Evolutionary conservation across 2,113 vertebrate genomes (phyloP), one percentile per base, ranked within the genome.

Genomic region (Petrocephalus microphthalmus): DNA sequence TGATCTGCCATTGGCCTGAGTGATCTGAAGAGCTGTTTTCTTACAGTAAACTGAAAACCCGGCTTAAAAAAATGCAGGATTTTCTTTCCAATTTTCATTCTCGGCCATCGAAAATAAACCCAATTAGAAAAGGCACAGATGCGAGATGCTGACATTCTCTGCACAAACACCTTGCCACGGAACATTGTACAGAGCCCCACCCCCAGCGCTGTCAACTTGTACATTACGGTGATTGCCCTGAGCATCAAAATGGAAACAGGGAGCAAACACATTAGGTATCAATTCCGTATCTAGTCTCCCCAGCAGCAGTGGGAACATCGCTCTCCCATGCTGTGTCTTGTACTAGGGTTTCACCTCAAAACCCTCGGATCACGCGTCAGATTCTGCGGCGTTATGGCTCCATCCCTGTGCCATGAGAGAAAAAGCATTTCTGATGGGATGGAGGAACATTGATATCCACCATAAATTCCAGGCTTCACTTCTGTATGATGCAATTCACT

Each of bases 151-250:
- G 33, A 81, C 52, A 88, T 53, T 81, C 53, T 84, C 82, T 54
- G 45, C 87, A 19, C 20, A 60, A 47, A 47, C 33, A 20, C 51
- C 67, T 86, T 67, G n/a, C 56, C 45, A 0, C 84, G 17, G 49
- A 7, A 53, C 57, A 89, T 13, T 10, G 57, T 15, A 19, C 83
- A 71, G 67, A 54, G 84, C 22, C 42, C 53, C 87, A 88, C 86
- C 60, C 78, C 84, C 89, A 90, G 88, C 90, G 86, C 91, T 94
- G 94, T 94, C 94, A 95, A 92, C 90, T 81, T 45, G 89, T 94
- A 92, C 93, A 90, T 94, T 94, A 95, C 94, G 93, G 92, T 93
- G 92, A 93, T 89, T 93, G 91, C 90, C 89, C 92, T 89, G 88
- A 90, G 86, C 91, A 91, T 94, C 93, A 93, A 90, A 91, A 92